Conservation (phyloP, 1,140 invertebrate genomes). For the Pseudomyrmex cubaensis region DNA sequence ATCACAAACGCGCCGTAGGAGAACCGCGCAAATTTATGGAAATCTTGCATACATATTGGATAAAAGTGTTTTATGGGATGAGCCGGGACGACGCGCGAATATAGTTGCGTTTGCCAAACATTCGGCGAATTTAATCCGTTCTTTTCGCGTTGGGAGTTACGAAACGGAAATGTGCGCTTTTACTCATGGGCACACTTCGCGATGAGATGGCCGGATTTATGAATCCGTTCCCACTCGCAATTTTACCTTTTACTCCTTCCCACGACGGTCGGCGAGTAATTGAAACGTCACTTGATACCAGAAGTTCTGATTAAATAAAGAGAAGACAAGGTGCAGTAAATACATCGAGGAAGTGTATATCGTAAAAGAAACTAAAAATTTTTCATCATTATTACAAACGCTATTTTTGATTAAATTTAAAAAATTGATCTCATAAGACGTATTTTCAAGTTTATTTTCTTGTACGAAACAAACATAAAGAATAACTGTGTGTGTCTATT, state of each 20-base stretch:
- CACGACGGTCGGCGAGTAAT: slow-evolving; percentile 13
- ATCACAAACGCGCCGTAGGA: slow-evolving; percentile 13
- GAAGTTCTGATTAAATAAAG: slow-evolving; percentile 22
- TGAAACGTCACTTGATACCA: slow-evolving; percentile 36
- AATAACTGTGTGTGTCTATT: background rate
- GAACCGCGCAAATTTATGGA: slow-evolving; percentile 52
- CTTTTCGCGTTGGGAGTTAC: slow-evolving; percentile 17
- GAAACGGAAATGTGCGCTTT: slow-evolving; percentile 33
- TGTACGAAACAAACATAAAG: slow-evolving; percentile 11
- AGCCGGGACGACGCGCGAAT: background rate
- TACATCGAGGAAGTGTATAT: background rate
- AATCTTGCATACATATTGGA: slow-evolving; percentile 59
- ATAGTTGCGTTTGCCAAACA: slow-evolving; percentile 49
- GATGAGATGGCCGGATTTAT: slow-evolving; percentile 52
- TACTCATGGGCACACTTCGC: slow-evolving; percentile 20
- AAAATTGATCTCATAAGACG: slow-evolving; percentile 41
- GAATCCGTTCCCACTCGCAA: slow-evolving; percentile 6
- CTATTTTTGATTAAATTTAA: background rate
- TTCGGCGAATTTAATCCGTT: slow-evolving; percentile 48
- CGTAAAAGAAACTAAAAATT: background rate
- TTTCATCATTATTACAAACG: no score
- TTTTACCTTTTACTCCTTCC: slow-evolving; percentile 37
- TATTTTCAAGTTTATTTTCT: slow-evolving; percentile 1
- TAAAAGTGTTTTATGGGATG: slow-evolving; percentile 54
- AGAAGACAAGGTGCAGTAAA: background rate